Evolutionary conservation across 2,888 invertebrate species (phyloP).

Genomic region (Helicoverpa assulta): DNA sequence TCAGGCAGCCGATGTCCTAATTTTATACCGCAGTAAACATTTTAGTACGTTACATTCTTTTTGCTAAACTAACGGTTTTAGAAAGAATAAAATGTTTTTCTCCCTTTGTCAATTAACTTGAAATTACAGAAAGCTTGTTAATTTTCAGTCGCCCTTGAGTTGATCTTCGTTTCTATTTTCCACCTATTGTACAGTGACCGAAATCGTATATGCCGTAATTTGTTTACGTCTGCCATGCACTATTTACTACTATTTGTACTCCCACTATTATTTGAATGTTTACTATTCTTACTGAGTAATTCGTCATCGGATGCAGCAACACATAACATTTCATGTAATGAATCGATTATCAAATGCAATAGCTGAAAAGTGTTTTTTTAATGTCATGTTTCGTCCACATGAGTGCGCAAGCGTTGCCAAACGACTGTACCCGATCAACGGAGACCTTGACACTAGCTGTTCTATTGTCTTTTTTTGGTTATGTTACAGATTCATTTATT

Average conservation of each 20-base stretch:
- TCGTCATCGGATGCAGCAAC: constrained; percentile 19
- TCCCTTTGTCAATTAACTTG: no score
- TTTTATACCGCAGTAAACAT: not conserved
- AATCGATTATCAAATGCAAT: constrained; percentile 9
- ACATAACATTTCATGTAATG: not conserved
- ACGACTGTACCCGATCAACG: constrained; percentile 25
- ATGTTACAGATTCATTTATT: constrained; percentile 6
- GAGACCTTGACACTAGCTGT: constrained; percentile 28
- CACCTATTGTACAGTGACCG: not conserved
- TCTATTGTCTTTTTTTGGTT: not conserved
- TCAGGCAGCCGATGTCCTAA: not conserved
- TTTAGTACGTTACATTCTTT: not conserved
- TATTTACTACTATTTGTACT: not conserved
- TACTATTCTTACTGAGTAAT: not conserved
- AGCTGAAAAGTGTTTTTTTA: constrained; percentile 26
- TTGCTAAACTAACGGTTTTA: no score
- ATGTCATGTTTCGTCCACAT: constrained; percentile 24
- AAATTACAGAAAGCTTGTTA: no score
- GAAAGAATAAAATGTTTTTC: no score
- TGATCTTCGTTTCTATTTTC: not conserved
- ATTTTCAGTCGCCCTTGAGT: not conserved
- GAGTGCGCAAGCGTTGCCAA: constrained; percentile 25
- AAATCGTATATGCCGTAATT: not conserved
- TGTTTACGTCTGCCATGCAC: not conserved
- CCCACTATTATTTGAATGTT: not conserved